Conservation (phyloP, 1,140 invertebrate genomes). For the Lepidotrigona ventralis region DNA sequence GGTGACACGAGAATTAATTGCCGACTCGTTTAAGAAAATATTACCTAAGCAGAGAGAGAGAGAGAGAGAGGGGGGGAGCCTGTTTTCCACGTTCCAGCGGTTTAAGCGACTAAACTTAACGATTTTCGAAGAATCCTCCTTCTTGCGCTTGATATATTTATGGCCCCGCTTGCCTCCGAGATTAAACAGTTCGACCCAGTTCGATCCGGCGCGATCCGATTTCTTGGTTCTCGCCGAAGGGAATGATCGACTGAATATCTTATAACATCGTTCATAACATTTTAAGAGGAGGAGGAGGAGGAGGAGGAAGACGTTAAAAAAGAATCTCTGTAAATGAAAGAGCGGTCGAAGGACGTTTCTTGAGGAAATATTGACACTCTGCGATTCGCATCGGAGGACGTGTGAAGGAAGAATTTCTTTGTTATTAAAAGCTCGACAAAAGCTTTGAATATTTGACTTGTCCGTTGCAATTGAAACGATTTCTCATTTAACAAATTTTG, state of each 20-base stretch:
- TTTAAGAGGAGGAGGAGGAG: too few relatives aligned
- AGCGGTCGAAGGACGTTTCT: too few relatives aligned
- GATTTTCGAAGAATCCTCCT: neutral
- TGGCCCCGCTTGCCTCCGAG: neutral
- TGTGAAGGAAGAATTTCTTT: too few relatives aligned
- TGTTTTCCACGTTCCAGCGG: neutral
- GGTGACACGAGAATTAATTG: constrained; percentile 33
- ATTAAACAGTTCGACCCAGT: neutral
- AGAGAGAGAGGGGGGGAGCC: neutral
- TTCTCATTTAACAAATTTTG: too few relatives aligned
- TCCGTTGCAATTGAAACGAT: too few relatives aligned
- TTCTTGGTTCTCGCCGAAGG: neutral
- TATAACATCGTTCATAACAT: neutral
- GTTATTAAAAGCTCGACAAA: too few relatives aligned
- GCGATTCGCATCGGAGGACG: too few relatives aligned
- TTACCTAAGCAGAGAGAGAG: neutral
- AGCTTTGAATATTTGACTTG: too few relatives aligned
- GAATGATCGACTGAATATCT: neutral
- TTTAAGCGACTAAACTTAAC: neutral
- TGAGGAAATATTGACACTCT: too few relatives aligned
- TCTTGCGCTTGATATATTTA: neutral
- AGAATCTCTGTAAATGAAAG: neutral
- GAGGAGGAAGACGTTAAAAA: too few relatives aligned
- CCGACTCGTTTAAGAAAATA: constrained; percentile 12
- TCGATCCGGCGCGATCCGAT: neutral